Conservation (phyloP, 2,113 vertebrate species). For the Lucifuga dentata region DNA sequence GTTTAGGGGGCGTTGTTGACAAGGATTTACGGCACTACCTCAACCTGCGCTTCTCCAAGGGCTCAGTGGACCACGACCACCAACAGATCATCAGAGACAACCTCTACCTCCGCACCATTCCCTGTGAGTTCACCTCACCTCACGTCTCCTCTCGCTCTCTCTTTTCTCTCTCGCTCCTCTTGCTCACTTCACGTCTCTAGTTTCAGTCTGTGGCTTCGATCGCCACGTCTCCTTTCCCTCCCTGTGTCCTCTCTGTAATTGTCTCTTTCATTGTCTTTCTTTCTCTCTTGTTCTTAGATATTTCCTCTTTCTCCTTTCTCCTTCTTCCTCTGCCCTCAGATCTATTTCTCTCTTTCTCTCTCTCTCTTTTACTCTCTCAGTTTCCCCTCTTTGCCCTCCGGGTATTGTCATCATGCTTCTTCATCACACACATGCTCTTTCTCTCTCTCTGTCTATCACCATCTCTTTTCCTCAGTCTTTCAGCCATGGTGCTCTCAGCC, state of each 20-base stretch:
- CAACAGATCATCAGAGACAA: slow-evolving; percentile 99
- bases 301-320: background rate
- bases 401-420: slow-evolving; percentile 48
- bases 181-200: background rate
- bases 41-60: slow-evolving; percentile 98
- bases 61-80: slow-evolving; percentile 98
- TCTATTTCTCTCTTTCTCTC: slow-evolving; percentile 13
- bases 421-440: slow-evolving; percentile 28
- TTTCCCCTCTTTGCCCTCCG: slow-evolving; percentile 26
- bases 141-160: background rate
- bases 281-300: slow-evolving; percentile 25
- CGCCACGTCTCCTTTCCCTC: slow-evolving; percentile 17
- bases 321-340: slow-evolving; percentile 1
- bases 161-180: background rate
- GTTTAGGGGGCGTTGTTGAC: slow-evolving; percentile 95
- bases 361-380: slow-evolving; percentile 36
- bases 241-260: slow-evolving; percentile 7
- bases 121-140: slow-evolving; percentile 88
- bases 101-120: slow-evolving; percentile 98
- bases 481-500: slow-evolving; percentile 70
- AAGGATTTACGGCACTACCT: slow-evolving; percentile 99
- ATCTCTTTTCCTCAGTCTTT: slow-evolving; percentile 64
- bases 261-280: slow-evolving; percentile 26
- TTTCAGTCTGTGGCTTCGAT: slow-evolving; percentile 10
- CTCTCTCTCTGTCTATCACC: slow-evolving; percentile 54